Conservation (phyloP, 2,888 invertebrate genomes). For the Acanthosepion esculentum region DNA sequence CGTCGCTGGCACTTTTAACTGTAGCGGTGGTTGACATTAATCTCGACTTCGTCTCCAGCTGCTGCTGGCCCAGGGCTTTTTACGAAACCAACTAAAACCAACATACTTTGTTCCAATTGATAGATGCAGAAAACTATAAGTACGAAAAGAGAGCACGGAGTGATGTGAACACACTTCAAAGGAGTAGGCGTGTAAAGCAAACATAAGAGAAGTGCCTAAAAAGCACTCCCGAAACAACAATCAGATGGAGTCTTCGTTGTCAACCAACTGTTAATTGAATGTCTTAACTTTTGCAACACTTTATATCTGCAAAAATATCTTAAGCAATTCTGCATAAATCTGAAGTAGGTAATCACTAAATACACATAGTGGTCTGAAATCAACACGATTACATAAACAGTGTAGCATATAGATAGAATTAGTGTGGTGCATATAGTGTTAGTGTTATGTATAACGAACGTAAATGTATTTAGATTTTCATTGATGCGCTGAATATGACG, state of each 20-base stretch:
- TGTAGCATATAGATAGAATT: background rate
- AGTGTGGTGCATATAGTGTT: background rate
- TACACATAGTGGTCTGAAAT: background rate
- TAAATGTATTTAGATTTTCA: background rate
- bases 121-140: background rate
- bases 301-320: background rate
- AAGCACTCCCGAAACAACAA: background rate
- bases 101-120: background rate
- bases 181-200: background rate
- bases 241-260: background rate
- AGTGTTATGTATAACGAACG: background rate
- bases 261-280: background rate
- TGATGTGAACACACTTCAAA: slow-evolving; percentile 18
- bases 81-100: slow-evolving; percentile 3
- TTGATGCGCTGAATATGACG: background rate
- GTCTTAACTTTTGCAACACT: background rate
- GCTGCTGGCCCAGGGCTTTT: background rate
- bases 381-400: background rate
- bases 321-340: background rate
- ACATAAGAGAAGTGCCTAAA: background rate
- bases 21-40: background rate
- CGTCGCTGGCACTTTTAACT: slow-evolving; percentile 4
- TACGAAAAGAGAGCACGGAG: background rate
- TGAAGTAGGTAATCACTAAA: background rate
- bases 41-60: slow-evolving; percentile 9